Evolutionary conservation across 2,113 vertebrate genomes (phyloP).

Genomic region (Otus sunia): DNA sequence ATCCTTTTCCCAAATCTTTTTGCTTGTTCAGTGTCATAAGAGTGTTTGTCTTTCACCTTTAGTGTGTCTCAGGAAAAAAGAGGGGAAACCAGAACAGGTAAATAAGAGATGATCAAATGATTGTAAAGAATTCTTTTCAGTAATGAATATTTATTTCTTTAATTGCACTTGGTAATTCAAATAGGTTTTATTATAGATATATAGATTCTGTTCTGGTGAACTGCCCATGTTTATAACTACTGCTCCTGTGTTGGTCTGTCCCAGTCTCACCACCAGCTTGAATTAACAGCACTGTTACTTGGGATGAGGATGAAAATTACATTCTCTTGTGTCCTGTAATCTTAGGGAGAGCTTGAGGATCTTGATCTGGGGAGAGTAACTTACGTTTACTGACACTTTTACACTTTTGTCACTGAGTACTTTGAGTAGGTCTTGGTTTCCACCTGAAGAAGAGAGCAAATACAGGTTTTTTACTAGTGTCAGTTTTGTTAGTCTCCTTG

Average conservation of each 20-base stretch:
- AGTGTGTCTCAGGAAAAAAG: background rate
- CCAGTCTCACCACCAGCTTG: background rate
- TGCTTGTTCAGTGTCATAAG: background rate
- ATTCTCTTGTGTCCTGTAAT: accelerated
- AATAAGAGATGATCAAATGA: background rate
- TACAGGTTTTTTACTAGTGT: background rate
- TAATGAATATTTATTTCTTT: conserved; percentile 31
- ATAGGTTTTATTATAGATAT: background rate
- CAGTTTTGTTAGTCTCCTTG: background rate
- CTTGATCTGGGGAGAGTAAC: background rate
- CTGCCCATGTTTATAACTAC: background rate
- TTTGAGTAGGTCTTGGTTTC: background rate
- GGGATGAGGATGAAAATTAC: background rate
- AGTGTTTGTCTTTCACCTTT: background rate
- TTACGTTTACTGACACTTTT: background rate
- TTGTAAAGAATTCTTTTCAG: background rate
- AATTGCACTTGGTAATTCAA: conserved; percentile 62
- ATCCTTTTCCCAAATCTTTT: background rate
- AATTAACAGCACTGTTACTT: background rate
- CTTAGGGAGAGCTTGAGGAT: background rate
- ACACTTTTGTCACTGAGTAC: accelerated
- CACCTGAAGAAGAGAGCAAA: background rate
- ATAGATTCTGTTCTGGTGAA: background rate
- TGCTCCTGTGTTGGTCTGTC: background rate
- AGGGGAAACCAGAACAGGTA: background rate